These are phyloP conservation scores for Ptychochromis oligacanthus DNA, from an alignment of 2,113 vertebrate species.

Conservation along the genomic window DNA sequence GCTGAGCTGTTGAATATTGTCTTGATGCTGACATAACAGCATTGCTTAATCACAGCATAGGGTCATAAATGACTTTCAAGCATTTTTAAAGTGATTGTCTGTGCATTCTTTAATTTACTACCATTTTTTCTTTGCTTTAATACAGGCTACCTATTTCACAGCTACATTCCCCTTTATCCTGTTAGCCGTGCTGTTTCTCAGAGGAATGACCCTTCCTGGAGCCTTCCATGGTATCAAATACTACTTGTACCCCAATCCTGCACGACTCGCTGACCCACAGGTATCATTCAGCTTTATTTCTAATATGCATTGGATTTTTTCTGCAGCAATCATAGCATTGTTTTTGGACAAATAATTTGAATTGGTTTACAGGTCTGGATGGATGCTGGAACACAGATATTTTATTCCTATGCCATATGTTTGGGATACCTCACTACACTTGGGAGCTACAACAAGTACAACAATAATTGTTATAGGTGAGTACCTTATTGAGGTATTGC, in stretches of 20 bases:
- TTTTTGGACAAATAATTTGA: neutral
- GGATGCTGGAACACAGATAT: constrained; percentile 78
- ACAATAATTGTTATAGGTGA: constrained; percentile 76
- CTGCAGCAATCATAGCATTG: neutral
- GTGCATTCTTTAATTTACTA: no score
- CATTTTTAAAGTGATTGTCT: no score
- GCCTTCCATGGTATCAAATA: constrained; percentile 85
- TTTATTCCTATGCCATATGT: constrained; percentile 74
- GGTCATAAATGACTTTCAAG: no score
- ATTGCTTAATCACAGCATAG: no score
- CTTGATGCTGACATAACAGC: no score
- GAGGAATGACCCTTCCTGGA: constrained; percentile 87
- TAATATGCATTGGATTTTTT: neutral
- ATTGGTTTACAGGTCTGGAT: constrained; percentile 71
- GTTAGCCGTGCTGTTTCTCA: constrained; percentile 84
- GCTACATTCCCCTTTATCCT: constrained; percentile 90
- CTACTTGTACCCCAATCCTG: constrained; percentile 86
- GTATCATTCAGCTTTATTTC: constrained; percentile 56
- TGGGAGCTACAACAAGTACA: constrained; percentile 76
- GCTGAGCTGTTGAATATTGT: no score
- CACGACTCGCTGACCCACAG: constrained; percentile 87
- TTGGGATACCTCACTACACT: constrained; percentile 71
- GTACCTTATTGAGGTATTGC: neutral
- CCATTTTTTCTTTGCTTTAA: neutral
- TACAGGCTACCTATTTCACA: constrained; percentile 88